A percentile compares a stretch with the other conserved stretches of the same genome.
phyloP scores from a whole-genome alignment of 1,140 invertebrate species.

The Cydia pomonella region DNA sequence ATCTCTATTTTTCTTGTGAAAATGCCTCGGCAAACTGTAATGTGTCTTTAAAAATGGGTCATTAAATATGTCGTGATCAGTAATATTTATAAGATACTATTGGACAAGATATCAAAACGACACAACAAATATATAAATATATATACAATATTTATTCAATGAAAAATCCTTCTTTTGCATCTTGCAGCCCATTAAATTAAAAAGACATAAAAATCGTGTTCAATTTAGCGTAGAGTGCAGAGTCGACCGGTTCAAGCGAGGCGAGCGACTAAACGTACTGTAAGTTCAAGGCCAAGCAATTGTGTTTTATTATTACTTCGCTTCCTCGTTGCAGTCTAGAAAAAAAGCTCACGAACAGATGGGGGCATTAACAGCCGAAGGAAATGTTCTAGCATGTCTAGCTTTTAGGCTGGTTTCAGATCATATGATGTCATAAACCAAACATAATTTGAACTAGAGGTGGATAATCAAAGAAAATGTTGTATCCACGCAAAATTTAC shows the following conservation, averaged over 20 bases:
- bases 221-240: conserved; percentile 18
- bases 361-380: background rate
- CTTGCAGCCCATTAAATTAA: conserved; percentile 11
- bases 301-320: conserved; percentile 57
- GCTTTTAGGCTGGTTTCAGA: background rate
- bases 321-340: conserved; percentile 55
- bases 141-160: no score
- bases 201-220: conserved; percentile 10
- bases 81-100: no score
- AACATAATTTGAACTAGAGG: no score
- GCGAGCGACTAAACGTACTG: conserved; percentile 50
- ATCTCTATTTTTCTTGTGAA: no score
- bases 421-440: background rate
- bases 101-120: no score
- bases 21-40: no score
- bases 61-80: no score
- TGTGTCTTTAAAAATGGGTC: no score
- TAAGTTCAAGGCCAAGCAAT: conserved; percentile 66
- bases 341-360: conserved; percentile 1
- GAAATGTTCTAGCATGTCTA: background rate
- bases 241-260: conserved; percentile 41
- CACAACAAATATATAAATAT: no score
- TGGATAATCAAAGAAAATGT: no score
- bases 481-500: no score
- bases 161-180: background rate